Evolutionary conservation across 30 jellyfish, hydroid and myxozoan genomes (phyloP).

Genomic region (Turritopsis rubra): DNA sequence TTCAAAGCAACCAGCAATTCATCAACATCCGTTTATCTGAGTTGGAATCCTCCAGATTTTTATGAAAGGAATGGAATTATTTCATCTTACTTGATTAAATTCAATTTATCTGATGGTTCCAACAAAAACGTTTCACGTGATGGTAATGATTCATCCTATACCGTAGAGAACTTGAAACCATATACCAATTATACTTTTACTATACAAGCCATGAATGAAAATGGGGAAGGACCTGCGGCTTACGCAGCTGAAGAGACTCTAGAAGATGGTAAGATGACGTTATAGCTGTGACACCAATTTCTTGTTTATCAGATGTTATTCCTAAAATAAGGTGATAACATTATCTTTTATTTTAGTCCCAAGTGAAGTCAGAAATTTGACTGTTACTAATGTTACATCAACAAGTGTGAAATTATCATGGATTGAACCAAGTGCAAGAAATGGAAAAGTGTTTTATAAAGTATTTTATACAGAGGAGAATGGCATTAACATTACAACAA

Average conservation of each 20-base stretch:
- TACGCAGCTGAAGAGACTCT: neutral
- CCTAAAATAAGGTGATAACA: too few relatives aligned
- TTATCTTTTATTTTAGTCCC: too few relatives aligned
- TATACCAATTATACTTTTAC: neutral
- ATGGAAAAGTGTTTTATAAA: too few relatives aligned
- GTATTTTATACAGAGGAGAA: too few relatives aligned
- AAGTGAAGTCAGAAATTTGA: too few relatives aligned
- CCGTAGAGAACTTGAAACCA: neutral
- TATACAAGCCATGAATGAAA: neutral
- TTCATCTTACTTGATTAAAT: neutral
- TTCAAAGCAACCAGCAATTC: neutral
- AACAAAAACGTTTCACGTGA: too few relatives aligned
- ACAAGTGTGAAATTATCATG: too few relatives aligned
- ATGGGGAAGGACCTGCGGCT: neutral
- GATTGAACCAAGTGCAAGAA: too few relatives aligned
- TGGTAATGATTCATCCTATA: neutral
- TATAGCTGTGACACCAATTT: too few relatives aligned
- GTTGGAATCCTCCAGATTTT: conserved; percentile 9
- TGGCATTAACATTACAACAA: too few relatives aligned
- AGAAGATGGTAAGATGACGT: neutral
- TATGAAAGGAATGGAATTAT: neutral
- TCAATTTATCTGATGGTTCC: neutral
- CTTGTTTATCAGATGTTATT: too few relatives aligned
- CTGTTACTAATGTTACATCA: too few relatives aligned
- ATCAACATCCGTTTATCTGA: neutral